A percentile compares a stretch with the other conserved stretches of the same genome.
These are phyloP conservation scores for Dione juno DNA, from an alignment of 2,888 invertebrate species.

Conservation along the genomic window DNA sequence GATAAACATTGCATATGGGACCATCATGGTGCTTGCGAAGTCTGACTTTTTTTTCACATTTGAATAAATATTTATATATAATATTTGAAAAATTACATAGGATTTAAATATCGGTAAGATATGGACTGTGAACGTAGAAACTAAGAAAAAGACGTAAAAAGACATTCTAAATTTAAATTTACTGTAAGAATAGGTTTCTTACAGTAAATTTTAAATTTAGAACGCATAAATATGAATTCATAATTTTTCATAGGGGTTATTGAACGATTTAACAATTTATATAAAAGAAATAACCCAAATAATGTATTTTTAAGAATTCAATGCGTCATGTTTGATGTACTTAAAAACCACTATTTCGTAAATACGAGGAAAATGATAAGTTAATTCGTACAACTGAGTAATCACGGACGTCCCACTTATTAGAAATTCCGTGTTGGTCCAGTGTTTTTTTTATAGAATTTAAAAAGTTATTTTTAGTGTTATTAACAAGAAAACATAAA, in stretches of 20 bases:
- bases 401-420: constrained; percentile 14
- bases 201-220: not conserved
- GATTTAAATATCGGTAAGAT: no score
- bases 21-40: not conserved
- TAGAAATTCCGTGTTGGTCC: not conserved
- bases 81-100: no score
- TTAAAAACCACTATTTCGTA: constrained; percentile 16
- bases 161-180: no score
- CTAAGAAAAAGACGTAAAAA: no score
- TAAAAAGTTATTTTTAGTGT: no score
- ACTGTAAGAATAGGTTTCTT: not conserved
- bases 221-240: not conserved
- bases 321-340: constrained; percentile 16
- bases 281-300: not conserved
- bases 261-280: not conserved
- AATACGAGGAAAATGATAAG: constrained; percentile 15
- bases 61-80: not conserved
- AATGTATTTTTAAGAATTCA: not conserved
- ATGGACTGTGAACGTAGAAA: no score
- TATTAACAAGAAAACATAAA: no score
- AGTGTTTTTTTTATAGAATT: not conserved
- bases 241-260: not conserved
- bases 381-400: constrained; percentile 10
- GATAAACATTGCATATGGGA: not conserved
- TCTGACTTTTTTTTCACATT: not conserved